phyloP scores from a whole-genome alignment of 2,113 vertebrate species.

The Centropristis striata region DNA sequence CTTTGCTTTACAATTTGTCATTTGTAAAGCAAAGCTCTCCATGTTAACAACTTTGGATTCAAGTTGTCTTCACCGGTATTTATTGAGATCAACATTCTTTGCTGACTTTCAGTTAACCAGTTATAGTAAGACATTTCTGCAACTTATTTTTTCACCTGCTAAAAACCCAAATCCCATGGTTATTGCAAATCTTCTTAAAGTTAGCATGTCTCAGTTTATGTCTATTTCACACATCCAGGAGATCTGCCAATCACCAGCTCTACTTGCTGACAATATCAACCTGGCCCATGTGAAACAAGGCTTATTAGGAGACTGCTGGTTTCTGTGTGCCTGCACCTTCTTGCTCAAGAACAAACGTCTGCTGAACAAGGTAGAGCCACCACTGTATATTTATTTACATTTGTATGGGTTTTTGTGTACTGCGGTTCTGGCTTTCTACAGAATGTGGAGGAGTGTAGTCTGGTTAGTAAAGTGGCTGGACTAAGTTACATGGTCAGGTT shows the following conservation, averaged over 20 bases:
- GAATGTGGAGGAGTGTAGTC: background rate
- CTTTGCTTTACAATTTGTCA: no score
- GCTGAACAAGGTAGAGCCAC: slow-evolving; percentile 88
- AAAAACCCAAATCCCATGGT: background rate
- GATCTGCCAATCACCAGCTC: slow-evolving; percentile 87
- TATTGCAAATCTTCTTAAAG: background rate
- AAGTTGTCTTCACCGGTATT: background rate
- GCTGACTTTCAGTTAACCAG: background rate
- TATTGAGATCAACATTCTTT: background rate
- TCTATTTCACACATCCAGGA: slow-evolving; percentile 83
- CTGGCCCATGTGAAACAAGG: slow-evolving; percentile 93
- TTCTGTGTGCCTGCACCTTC: slow-evolving; percentile 93
- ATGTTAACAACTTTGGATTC: background rate
- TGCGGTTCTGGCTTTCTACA: background rate
- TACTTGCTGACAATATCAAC: slow-evolving; percentile 87
- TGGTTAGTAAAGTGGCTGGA: background rate
- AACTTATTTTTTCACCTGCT: background rate
- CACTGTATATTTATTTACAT: background rate
- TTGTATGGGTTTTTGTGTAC: background rate
- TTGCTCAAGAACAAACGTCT: slow-evolving; percentile 90
- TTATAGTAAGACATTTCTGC: background rate
- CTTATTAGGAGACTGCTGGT: slow-evolving; percentile 97
- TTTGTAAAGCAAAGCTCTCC: no score
- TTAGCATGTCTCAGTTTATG: background rate
- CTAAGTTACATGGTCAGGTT: background rate